Percentiles rank a stretch among this genome's conserved stretches.
Conservation (phyloP, 2,888 invertebrate genomes). For the Leptopilina syphax region DNA sequence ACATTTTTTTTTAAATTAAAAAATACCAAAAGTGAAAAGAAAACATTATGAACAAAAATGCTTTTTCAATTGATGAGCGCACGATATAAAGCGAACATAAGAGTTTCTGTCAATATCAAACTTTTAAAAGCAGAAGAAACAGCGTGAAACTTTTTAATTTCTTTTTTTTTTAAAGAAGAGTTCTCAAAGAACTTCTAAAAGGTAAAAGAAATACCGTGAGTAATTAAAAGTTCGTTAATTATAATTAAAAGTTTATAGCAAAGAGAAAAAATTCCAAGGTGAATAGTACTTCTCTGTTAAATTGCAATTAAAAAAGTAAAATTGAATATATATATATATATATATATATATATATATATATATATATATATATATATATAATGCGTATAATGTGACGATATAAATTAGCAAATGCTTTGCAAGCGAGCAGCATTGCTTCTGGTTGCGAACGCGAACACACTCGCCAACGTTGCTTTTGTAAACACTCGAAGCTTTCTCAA, state of each 20-base stretch:
- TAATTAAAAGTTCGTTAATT: constrained; percentile 57
- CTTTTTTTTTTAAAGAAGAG: background rate
- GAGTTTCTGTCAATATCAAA: constrained; percentile 21
- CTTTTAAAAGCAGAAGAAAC: constrained; percentile 8
- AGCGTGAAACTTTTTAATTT: background rate
- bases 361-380: constrained; percentile 18
- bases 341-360: too few species aligned
- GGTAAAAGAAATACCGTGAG: constrained; percentile 25
- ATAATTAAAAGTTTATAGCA: constrained; percentile 48
- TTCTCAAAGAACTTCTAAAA: background rate
- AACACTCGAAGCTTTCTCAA: constrained; percentile 35
- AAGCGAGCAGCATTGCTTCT: constrained; percentile 57
- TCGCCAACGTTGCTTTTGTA: constrained; percentile 21
- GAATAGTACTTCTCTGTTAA: constrained; percentile 28
- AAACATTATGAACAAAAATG: too few species aligned
- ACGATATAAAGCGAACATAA: background rate
- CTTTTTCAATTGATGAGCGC: too few species aligned
- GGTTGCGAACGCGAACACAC: constrained; percentile 54
- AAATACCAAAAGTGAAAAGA: constrained; percentile 9
- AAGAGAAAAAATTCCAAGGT: constrained; percentile 1
- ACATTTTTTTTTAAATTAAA: background rate
- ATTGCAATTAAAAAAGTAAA: constrained; percentile 6
- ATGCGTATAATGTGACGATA: constrained; percentile 18
- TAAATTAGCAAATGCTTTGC: constrained; percentile 50
- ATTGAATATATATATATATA: background rate